phyloP scores from a whole-genome alignment of 2,113 vertebrate genomes.

The Nicator chloris region DNA sequence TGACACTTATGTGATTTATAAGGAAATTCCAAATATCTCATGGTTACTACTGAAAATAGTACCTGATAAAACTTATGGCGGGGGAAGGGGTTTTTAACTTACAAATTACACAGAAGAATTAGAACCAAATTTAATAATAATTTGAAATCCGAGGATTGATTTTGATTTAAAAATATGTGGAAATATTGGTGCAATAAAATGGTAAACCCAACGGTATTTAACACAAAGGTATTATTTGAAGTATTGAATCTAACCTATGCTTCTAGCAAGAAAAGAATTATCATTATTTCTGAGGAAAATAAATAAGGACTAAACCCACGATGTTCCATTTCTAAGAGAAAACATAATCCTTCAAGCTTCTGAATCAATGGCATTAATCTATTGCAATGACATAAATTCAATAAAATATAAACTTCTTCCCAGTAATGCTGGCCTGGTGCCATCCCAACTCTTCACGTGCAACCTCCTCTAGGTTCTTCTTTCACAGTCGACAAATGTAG shows the following conservation, averaged over 20 bases:
- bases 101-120: neutral
- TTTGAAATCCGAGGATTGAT: neutral
- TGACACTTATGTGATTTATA: neutral
- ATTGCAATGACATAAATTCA: neutral
- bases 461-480: neutral
- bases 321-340: neutral
- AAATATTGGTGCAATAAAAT: neutral
- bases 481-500: neutral
- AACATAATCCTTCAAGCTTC: neutral
- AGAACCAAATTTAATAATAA: neutral
- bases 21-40: neutral
- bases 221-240: neutral
- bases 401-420: neutral
- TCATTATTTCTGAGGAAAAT: neutral
- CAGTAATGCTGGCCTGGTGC: neutral
- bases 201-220: neutral
- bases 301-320: neutral
- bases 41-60: neutral
- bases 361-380: neutral
- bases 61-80: neutral
- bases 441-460: neutral
- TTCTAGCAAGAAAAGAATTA: neutral
- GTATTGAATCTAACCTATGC: neutral
- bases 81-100: neutral
- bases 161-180: neutral